A percentile compares a stretch with the other conserved stretches of the same genome.
These are phyloP conservation scores for Himalopsyche phryganea DNA, from an alignment of 1,140 invertebrate species.

Conservation along the genomic window DNA sequence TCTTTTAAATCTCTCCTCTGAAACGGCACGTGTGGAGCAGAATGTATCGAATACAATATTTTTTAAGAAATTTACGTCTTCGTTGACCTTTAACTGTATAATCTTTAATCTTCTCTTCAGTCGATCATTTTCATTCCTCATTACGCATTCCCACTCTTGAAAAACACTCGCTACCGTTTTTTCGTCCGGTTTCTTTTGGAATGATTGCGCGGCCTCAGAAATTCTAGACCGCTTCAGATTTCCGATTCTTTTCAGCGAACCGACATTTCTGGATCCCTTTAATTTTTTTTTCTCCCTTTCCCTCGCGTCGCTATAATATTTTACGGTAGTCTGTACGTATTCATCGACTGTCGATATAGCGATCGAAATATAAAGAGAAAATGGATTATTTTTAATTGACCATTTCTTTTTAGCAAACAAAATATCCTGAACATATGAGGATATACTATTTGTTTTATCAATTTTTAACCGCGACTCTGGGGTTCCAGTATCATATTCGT, in stretches of 20 bases:
- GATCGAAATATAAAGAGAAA: neutral
- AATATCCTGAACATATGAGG: neutral
- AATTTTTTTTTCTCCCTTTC: slow-evolving; percentile 4
- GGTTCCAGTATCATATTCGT: too few relatives aligned
- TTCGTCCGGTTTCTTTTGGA: neutral
- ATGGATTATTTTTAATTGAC: slow-evolving; percentile 8
- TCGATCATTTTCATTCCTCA: slow-evolving; percentile 6
- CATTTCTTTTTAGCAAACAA: neutral
- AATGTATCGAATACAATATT: slow-evolving; percentile 2
- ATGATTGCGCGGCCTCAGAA: too few relatives aligned
- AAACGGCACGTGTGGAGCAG: neutral
- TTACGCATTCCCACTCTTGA: slow-evolving; percentile 4
- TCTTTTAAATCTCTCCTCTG: neutral
- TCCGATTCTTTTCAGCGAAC: neutral
- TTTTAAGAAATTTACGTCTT: slow-evolving; percentile 2
- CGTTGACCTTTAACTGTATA: slow-evolving; percentile 3
- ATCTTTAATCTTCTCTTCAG: neutral
- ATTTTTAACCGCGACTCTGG: too few relatives aligned
- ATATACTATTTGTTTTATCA: too few relatives aligned
- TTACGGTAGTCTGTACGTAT: neutral
- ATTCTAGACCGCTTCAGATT: neutral
- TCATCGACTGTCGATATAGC: slow-evolving; percentile 5
- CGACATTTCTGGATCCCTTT: neutral
- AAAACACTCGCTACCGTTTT: neutral
- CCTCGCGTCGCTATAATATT: slow-evolving; percentile 3